Evolutionary conservation across 2,888 invertebrate species (phyloP), one percentile per base, ranked within the genome.

Genomic region (Strigamia maritima): DNA sequence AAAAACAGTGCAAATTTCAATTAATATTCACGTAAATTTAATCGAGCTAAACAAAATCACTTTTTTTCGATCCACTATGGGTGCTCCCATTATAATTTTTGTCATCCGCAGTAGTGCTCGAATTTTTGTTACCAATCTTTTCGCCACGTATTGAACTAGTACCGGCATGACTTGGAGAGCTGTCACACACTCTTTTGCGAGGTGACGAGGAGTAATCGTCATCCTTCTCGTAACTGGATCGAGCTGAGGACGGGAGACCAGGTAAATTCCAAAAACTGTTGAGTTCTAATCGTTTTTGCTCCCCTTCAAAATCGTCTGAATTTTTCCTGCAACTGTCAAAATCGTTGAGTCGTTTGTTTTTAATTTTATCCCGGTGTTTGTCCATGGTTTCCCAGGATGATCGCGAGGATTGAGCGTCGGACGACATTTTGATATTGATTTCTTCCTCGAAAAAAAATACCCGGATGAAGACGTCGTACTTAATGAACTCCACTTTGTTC

Each of bases 361-460:
- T 60, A 19, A 60, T 60, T 60, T 19, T 60, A 24, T 60, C 60
- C 22, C 60, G 60, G 60, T 60, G 60, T 60, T 60, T 60, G 22
- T 60, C 60, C 60, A 22, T 60, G 60, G 19, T 60, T 60, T 60
- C n/a, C 22, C 60, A 16, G 19, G 60, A 19, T 24, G 24, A 24
- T 60, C 60, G 60, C 60, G 60, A 60, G 60, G 60, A 22, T 24
- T n/a, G 22, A 24, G 22, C 24, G 60, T 60, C 24, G 60, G 60
- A 60, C 60, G 60, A 60, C 60, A 60, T 60, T 60, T 60, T 60
- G 60, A 24, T 60, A 60, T 60, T 24, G 60, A 60, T 60, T 60
- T 60, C 60, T 60, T 60, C 60, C 60, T 60, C 60, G 6, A 60
- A 60, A 60, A 60, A 60, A 24, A 24, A n/a, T 60, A n/a, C 60